Evolutionary conservation across 2,888 invertebrate species (phyloP).

Genomic region (Ophion ellenae): DNA sequence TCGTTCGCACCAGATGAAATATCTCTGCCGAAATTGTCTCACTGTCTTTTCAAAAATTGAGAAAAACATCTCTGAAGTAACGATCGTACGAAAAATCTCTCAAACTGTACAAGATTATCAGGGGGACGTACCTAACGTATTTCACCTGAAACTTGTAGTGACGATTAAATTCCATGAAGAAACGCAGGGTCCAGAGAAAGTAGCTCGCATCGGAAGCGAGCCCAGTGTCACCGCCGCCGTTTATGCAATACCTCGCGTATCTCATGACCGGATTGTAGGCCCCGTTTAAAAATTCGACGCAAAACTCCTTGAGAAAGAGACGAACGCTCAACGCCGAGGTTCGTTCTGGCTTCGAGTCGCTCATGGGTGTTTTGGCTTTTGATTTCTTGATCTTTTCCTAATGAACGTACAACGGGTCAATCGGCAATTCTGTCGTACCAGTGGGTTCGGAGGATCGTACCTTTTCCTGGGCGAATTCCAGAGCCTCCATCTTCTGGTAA

Average conservation of each 20-base stretch:
- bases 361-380: constrained; percentile 91
- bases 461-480: constrained; percentile 92
- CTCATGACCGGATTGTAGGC: constrained; percentile 97
- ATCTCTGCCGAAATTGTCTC: constrained; percentile 96
- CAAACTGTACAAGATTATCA: neutral
- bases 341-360: constrained; percentile 87
- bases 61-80: constrained; percentile 8
- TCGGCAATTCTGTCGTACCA: neutral
- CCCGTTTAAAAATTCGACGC: constrained; percentile 95
- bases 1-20: constrained; percentile 97
- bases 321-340: constrained; percentile 95
- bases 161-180: constrained; percentile 99
- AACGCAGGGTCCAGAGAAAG: constrained; percentile 96
- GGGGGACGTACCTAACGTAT: constrained; percentile 89
- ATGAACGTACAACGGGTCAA: neutral
- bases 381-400: constrained; percentile 88
- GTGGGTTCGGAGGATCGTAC: constrained; percentile 71
- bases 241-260: constrained; percentile 91
- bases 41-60: constrained; percentile 85
- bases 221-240: constrained; percentile 84
- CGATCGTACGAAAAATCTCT: neutral
- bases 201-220: constrained; percentile 96
- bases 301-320: constrained; percentile 96
- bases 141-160: constrained; percentile 94
- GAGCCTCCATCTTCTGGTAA: constrained; percentile 89